These are phyloP conservation scores for Eristalis arbustorum DNA, from an alignment of 2,888 invertebrate species.

Conservation along the genomic window DNA sequence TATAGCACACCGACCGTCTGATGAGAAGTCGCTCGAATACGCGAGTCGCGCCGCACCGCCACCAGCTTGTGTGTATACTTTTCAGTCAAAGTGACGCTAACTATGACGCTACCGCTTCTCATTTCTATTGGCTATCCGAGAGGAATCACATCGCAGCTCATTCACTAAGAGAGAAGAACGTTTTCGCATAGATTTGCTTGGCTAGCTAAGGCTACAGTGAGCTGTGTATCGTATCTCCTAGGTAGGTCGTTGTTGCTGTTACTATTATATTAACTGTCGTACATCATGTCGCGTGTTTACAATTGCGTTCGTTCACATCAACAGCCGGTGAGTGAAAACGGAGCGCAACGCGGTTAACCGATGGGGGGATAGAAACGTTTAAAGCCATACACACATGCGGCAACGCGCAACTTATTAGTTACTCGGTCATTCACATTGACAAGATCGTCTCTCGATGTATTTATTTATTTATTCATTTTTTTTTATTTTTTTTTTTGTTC, in stretches of 20 bases:
- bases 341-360: neutral
- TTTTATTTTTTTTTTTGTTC: constrained; percentile 25
- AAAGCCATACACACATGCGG: constrained; percentile 51
- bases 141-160: constrained; percentile 55
- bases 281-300: constrained; percentile 66
- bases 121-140: constrained; percentile 21
- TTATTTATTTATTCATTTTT: constrained; percentile 8
- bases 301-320: constrained; percentile 69
- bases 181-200: constrained; percentile 37
- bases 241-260: constrained; percentile 34
- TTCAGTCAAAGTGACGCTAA: constrained; percentile 60
- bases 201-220: constrained; percentile 39
- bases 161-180: constrained; percentile 44
- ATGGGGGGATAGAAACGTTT: neutral
- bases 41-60: neutral
- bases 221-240: constrained; percentile 42
- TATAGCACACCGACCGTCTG: constrained; percentile 27
- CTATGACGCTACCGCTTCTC: constrained; percentile 41
- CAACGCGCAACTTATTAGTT: constrained; percentile 62
- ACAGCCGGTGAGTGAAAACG: neutral
- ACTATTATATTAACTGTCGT: constrained; percentile 24
- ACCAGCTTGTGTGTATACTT: neutral
- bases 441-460: constrained; percentile 5
- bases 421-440: constrained; percentile 67
- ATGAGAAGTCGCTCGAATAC: constrained; percentile 26